phyloP scores from a whole-genome alignment of 2,797 vertebrate genomes.

The Sylvilagus floridanus region DNA sequence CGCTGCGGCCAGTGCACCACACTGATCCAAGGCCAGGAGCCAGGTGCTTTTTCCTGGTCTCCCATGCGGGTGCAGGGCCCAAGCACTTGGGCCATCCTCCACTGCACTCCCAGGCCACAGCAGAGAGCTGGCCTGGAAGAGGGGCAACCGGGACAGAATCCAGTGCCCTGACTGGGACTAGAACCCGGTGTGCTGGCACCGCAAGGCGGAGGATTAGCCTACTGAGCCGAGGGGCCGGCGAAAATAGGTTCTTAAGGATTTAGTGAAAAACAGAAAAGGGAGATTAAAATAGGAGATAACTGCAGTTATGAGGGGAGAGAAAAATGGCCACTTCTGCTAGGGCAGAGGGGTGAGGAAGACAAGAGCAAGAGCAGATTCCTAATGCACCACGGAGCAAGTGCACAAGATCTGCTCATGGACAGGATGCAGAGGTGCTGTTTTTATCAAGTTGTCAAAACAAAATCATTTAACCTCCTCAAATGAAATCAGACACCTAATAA shows the following conservation, averaged over 20 bases:
- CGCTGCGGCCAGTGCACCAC: too few species aligned
- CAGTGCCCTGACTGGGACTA: too few species aligned
- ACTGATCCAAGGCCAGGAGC: too few species aligned
- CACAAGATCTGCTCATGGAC: neutral
- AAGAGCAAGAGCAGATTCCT: neutral
- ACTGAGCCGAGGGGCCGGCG: too few species aligned
- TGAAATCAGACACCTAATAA: constrained; percentile 36
- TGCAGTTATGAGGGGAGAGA: neutral
- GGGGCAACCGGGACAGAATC: too few species aligned
- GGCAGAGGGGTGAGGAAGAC: neutral
- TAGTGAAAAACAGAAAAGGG: neutral
- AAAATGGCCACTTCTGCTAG: neutral
- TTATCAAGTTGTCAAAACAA: constrained; percentile 57
- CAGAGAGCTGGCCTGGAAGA: too few species aligned
- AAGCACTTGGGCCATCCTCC: too few species aligned
- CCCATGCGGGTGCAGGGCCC: too few species aligned
- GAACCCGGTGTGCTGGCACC: too few species aligned
- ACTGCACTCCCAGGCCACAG: too few species aligned
- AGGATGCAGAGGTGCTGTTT: neutral
- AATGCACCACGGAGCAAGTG: neutral
- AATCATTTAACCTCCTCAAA: constrained; percentile 35
- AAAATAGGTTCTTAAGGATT: neutral
- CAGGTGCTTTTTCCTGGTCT: too few species aligned
- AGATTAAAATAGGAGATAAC: neutral
- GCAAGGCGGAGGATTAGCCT: too few species aligned